These are phyloP conservation scores for Sycophaga agraensis DNA, from an alignment of 1,140 invertebrate species.

Conservation along the genomic window DNA sequence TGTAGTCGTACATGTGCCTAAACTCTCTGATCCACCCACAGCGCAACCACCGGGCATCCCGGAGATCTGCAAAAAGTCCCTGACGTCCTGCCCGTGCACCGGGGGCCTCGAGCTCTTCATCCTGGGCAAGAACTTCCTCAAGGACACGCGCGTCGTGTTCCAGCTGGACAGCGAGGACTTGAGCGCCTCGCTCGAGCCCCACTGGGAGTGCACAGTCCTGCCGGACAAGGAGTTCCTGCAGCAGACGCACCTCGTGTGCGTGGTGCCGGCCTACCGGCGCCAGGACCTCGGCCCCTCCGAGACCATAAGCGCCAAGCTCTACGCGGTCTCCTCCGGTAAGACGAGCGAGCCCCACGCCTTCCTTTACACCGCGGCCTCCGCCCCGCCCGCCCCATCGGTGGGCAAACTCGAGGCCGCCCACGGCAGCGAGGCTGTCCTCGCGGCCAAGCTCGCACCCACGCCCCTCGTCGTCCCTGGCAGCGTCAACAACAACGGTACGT, in stretches of 20 bases:
- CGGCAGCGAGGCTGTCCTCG: conserved; percentile 24
- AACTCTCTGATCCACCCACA: conserved; percentile 62
- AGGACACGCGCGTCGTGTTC: conserved; percentile 89
- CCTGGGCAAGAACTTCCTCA: conserved; percentile 95
- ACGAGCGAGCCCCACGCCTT: conserved; percentile 85
- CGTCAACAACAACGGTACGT: conserved; percentile 9
- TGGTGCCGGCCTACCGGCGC: conserved; percentile 76
- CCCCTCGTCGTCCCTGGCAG: conserved; percentile 1
- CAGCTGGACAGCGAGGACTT: conserved; percentile 64
- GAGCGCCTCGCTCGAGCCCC: conserved; percentile 52
- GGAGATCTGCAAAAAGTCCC: conserved; percentile 92
- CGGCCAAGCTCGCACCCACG: conserved; percentile 41
- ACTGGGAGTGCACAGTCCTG: conserved; percentile 76
- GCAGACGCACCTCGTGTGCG: conserved; percentile 91
- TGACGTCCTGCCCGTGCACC: conserved; percentile 73
- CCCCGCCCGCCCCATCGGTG: conserved; percentile 41
- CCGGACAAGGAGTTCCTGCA: conserved; percentile 84
- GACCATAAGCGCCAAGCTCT: conserved; percentile 73
- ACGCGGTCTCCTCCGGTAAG: conserved; percentile 84
- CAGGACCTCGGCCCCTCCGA: conserved; percentile 62
- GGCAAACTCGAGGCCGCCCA: conserved; percentile 39
- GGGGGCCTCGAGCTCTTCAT: conserved; percentile 92
- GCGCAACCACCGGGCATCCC: conserved; percentile 94
- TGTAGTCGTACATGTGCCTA: too few species aligned
- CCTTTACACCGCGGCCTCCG: conserved; percentile 70